Conservation (phyloP, 2,888 invertebrate genomes). For the Xylophagus ater region DNA sequence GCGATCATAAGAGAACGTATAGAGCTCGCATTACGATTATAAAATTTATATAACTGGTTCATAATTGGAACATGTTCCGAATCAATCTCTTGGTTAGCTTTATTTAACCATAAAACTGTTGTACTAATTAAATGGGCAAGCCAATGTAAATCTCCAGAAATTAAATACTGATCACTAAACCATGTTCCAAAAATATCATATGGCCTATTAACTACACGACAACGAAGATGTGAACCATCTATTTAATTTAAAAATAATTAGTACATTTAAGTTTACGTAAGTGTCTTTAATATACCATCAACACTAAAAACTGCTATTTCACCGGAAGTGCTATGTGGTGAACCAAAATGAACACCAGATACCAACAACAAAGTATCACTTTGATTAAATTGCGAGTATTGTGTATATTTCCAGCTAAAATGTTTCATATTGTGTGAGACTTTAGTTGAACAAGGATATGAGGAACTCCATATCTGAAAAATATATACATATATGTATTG, state of each 20-base stretch:
- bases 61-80: constrained; percentile 70
- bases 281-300: constrained; percentile 41
- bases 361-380: constrained; percentile 68
- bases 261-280: background rate
- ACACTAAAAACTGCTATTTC: constrained; percentile 80
- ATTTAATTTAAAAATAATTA: constrained; percentile 20
- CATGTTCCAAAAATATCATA: constrained; percentile 85
- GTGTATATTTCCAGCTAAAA: constrained; percentile 78
- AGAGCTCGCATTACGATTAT: constrained; percentile 69
- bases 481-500: constrained; percentile 5
- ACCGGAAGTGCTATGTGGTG: constrained; percentile 63
- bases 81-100: constrained; percentile 67
- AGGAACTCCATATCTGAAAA: constrained; percentile 61
- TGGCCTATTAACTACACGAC: constrained; percentile 68
- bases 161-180: constrained; percentile 69
- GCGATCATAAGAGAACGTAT: constrained; percentile 67
- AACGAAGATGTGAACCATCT: constrained; percentile 59
- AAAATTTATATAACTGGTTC: constrained; percentile 60
- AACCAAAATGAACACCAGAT: constrained; percentile 72
- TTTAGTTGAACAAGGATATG: constrained; percentile 56
- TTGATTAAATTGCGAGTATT: constrained; percentile 75
- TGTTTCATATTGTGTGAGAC: constrained; percentile 66
- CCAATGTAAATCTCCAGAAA: constrained; percentile 75
- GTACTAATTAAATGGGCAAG: constrained; percentile 61
- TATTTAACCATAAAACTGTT: constrained; percentile 69